A percentile compares a stretch with the other conserved stretches of the same genome.
Conservation (phyloP, 2,888 invertebrate species). For the Mythimna albipuncta region DNA sequence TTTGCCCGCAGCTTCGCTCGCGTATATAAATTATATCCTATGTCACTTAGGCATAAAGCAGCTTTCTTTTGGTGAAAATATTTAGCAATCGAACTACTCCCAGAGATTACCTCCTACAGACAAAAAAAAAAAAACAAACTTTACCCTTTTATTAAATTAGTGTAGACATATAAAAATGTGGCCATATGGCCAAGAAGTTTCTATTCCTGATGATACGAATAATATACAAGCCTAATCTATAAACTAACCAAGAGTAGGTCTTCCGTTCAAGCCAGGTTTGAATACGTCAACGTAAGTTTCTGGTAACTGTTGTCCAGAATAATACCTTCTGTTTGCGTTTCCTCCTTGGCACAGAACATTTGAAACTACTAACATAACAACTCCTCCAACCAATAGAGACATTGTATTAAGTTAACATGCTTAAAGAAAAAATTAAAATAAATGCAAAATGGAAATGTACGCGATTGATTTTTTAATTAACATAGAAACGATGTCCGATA, state of each 20-base stretch:
- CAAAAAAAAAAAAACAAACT: too few relatives aligned
- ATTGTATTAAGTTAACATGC: slow-evolving; percentile 48
- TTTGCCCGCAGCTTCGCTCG: too few relatives aligned
- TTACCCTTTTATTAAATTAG: too few relatives aligned
- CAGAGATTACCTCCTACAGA: too few relatives aligned
- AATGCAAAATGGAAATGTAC: slow-evolving; percentile 34
- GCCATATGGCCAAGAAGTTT: too few relatives aligned
- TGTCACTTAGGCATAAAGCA: too few relatives aligned
- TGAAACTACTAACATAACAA: slow-evolving; percentile 39
- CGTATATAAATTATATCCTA: too few relatives aligned
- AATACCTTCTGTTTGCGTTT: not conserved
- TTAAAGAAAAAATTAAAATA: slow-evolving; percentile 7
- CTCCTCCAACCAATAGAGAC: slow-evolving; percentile 43
- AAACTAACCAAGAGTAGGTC: slow-evolving; percentile 71
- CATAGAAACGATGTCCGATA: slow-evolving; percentile 45
- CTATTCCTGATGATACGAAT: not conserved
- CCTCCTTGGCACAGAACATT: slow-evolving; percentile 30
- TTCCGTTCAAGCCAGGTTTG: slow-evolving; percentile 60
- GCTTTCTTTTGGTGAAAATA: too few relatives aligned
- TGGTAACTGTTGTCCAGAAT: slow-evolving; percentile 34
- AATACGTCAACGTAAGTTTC: slow-evolving; percentile 71
- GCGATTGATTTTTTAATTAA: slow-evolving; percentile 61
- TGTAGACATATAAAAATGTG: not conserved
- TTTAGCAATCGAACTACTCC: too few relatives aligned
- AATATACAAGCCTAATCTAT: not conserved